phyloP scores from a whole-genome alignment of 2,113 vertebrate genomes.

The Chinchilla lanigera region DNA sequence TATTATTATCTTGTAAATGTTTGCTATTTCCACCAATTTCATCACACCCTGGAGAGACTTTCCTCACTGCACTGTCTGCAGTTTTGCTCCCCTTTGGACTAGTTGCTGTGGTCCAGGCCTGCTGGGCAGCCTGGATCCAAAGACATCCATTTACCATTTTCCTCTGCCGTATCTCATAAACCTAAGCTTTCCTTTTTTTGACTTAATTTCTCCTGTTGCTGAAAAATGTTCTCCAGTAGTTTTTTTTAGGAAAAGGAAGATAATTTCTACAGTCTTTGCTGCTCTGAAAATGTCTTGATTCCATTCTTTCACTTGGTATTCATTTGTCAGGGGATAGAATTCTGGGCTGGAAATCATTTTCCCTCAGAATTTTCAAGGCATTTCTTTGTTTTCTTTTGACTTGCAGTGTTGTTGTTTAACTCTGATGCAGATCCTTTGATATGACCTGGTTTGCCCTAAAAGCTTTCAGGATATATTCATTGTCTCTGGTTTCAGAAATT shows the following conservation, averaged over 20 bases:
- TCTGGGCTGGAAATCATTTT: background rate
- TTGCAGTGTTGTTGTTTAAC: background rate
- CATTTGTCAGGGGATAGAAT: background rate
- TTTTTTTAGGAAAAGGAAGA: background rate
- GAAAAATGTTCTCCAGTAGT: background rate
- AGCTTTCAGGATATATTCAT: background rate
- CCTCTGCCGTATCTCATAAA: background rate
- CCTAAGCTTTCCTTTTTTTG: background rate
- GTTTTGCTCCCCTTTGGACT: too few relatives aligned
- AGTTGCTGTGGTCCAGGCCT: background rate
- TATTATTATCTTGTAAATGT: background rate
- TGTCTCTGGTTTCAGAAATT: background rate
- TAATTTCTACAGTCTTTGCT: background rate
- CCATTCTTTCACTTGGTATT: background rate
- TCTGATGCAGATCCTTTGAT: background rate
- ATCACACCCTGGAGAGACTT: background rate
- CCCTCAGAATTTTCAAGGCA: background rate
- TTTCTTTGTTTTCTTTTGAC: background rate
- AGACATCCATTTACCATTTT: background rate
- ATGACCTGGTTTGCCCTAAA: background rate
- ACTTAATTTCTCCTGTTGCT: background rate
- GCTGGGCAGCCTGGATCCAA: background rate
- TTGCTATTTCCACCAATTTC: background rate
- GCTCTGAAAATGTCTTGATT: background rate
- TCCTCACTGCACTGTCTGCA: accelerated